Evolutionary conservation across 2,797 vertebrate species (phyloP).

Genomic region (Fratercula arctica): DNA sequence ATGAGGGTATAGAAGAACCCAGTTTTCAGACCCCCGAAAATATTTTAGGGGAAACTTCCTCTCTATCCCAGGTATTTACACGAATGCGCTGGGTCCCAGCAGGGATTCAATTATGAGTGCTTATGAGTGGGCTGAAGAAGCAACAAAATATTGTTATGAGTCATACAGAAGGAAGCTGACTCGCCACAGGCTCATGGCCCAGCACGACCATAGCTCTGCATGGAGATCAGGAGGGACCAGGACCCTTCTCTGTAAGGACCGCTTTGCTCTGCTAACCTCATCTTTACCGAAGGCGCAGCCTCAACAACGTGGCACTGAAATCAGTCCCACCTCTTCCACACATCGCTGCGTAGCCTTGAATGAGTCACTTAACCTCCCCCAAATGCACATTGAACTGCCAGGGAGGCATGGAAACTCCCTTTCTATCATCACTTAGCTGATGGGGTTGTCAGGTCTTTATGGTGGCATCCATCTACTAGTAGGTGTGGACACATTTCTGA

Average conservation of each 20-base stretch:
- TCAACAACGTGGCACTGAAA: background rate
- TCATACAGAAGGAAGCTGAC: background rate
- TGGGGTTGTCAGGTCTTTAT: background rate
- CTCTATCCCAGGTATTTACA: background rate
- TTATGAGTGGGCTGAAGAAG: background rate
- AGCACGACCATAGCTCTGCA: background rate
- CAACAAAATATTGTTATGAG: background rate
- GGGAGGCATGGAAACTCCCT: background rate
- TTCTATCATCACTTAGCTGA: background rate
- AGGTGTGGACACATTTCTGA: background rate
- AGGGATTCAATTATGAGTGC: background rate
- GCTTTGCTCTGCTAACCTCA: background rate
- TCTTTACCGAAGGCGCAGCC: background rate
- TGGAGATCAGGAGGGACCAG: background rate
- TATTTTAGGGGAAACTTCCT: background rate
- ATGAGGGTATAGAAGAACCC: background rate
- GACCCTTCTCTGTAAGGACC: background rate
- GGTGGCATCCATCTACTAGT: background rate
- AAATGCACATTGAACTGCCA: background rate
- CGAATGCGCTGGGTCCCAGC: background rate
- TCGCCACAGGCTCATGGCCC: background rate
- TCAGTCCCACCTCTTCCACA: background rate
- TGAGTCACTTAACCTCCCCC: background rate
- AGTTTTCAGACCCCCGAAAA: background rate
- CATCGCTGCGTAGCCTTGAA: background rate